Conservation (phyloP, 1,140 invertebrate species). For the Conopomorpha cramerella region DNA sequence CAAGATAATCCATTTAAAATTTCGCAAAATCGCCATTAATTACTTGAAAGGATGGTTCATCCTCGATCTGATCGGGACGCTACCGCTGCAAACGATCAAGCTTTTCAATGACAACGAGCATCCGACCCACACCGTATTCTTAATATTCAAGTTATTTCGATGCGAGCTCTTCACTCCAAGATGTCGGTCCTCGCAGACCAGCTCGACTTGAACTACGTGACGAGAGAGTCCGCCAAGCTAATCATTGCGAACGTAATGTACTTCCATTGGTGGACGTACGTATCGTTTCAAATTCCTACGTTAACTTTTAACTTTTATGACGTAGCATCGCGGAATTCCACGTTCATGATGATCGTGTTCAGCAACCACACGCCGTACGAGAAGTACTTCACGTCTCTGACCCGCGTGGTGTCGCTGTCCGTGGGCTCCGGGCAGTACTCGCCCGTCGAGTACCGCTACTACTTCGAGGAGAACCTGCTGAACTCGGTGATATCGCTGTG, state of each 20-base stretch:
- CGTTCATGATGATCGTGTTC: background rate
- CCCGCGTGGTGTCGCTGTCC: too few species aligned
- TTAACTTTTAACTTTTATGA: too few species aligned
- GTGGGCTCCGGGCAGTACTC: too few species aligned
- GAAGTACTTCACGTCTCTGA: too few species aligned
- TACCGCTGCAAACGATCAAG: conserved; percentile 18
- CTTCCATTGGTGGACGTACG: conserved; percentile 4
- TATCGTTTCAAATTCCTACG: conserved; percentile 2
- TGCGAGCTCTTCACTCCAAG: conserved; percentile 1
- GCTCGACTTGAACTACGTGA: background rate
- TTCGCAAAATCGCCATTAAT: conserved; percentile 8
- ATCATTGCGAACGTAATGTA: background rate
- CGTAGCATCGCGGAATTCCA: background rate
- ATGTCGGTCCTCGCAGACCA: background rate
- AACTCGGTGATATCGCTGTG: too few species aligned
- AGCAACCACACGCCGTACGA: too few species aligned
- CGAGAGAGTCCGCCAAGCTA: background rate
- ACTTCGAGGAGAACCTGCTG: too few species aligned
- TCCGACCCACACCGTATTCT: conserved; percentile 15
- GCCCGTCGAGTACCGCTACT: too few species aligned
- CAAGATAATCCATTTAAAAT: conserved; percentile 11
- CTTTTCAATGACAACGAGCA: conserved; percentile 8
- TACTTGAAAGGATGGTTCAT: conserved; percentile 13
- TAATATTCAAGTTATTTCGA: conserved; percentile 16
- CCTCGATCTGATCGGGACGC: conserved; percentile 11